A percentile compares a stretch with the other conserved stretches of the same genome.
phyloP scores from a whole-genome alignment of 2,113 vertebrate species.

The Channa maculata region DNA sequence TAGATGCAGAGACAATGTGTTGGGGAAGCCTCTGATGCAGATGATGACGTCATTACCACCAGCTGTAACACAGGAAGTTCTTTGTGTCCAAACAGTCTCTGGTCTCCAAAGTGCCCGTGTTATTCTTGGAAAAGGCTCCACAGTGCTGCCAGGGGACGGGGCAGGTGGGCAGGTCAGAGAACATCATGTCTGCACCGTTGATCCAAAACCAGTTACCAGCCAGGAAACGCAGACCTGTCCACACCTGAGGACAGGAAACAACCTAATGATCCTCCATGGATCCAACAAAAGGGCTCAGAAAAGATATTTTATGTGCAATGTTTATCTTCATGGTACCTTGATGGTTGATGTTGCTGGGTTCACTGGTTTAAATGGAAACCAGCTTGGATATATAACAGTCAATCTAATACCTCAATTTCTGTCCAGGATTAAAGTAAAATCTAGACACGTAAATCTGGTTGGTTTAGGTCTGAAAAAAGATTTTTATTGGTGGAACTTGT shows the following conservation, averaged over 20 bases:
- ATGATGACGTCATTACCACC: accelerated
- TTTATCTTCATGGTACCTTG: too few species aligned
- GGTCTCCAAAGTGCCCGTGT: background rate
- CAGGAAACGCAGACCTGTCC: constrained; percentile 65
- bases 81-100: constrained; percentile 33
- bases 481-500: too few species aligned
- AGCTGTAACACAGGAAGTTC: constrained; percentile 61
- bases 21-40: background rate
- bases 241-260: constrained; percentile 45
- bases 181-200: background rate
- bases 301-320: too few species aligned
- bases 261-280: background rate
- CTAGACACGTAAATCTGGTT: too few species aligned
- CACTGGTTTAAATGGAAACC: too few species aligned
- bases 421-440: too few species aligned
- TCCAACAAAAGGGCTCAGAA: too few species aligned
- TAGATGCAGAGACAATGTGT: background rate
- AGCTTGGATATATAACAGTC: too few species aligned
- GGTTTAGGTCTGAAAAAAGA: too few species aligned
- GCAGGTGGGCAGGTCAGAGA: constrained; percentile 32
- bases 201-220: constrained; percentile 57
- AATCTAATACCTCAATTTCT: too few species aligned
- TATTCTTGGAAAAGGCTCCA: constrained; percentile 23
- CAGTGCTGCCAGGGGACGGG: background rate
- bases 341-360: too few species aligned